Percentiles rank a stretch among this genome's conserved stretches.
Evolutionary conservation across 2,888 invertebrate species (phyloP).

Genomic region (Plebejus anna): DNA sequence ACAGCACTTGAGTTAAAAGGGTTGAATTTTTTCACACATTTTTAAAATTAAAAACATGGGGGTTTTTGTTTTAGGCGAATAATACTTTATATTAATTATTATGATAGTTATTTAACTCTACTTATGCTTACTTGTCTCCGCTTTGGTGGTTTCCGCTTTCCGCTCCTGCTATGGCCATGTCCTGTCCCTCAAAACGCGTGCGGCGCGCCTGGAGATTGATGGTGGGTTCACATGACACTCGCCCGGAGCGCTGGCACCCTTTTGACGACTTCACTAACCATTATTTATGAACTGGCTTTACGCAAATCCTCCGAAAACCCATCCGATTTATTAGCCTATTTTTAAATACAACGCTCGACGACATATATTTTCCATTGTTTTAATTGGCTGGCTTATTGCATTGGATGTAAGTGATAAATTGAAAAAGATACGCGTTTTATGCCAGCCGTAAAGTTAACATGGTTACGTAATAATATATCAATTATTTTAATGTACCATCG

Average conservation of each 20-base stretch:
- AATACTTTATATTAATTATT: too few species aligned
- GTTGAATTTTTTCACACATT: too few species aligned
- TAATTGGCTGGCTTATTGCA: conserved; percentile 21
- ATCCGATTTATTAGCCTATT: conserved; percentile 28
- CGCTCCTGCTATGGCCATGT: conserved; percentile 32
- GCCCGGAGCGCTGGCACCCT: conserved; percentile 69
- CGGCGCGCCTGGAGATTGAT: conserved; percentile 58
- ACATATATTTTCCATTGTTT: conserved; percentile 24
- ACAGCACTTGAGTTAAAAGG: too few species aligned
- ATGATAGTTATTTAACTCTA: too few species aligned
- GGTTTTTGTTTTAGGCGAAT: too few species aligned
- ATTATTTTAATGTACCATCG: too few species aligned
- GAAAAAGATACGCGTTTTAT: not conserved
- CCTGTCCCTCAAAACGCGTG: conserved; percentile 33
- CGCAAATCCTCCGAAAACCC: conserved; percentile 53
- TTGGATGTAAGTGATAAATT: conserved; percentile 13
- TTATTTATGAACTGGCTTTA: conserved; percentile 70
- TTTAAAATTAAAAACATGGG: too few species aligned
- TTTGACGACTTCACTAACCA: conserved; percentile 77
- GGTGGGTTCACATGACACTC: conserved; percentile 75
- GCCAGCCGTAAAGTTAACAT: not conserved
- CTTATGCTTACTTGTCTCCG: too few species aligned
- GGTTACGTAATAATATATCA: not conserved
- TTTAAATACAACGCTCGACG: conserved; percentile 27
- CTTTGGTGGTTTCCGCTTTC: conserved; percentile 16